Evolutionary conservation across 2,888 invertebrate genomes (phyloP).

Genomic region (Sminthurinus aureus): DNA sequence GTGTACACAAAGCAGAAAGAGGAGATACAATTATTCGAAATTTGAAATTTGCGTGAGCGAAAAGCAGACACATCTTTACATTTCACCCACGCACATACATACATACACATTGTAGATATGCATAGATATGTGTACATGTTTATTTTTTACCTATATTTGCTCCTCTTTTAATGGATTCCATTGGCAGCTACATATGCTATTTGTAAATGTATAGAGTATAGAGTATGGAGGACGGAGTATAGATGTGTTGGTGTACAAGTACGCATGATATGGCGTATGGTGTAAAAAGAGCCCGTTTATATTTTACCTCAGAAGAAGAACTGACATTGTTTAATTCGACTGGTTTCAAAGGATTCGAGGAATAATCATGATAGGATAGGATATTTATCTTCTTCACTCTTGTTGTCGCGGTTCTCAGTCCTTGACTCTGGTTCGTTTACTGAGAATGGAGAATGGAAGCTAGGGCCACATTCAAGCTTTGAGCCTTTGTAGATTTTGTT

Average conservation of each 20-base stretch:
- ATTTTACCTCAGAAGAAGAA: background rate
- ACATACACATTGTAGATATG: too few species aligned
- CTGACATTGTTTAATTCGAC: constrained; percentile 20
- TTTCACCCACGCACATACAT: too few species aligned
- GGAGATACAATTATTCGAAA: too few species aligned
- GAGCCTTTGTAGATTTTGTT: background rate
- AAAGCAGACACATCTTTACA: too few species aligned
- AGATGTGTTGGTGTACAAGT: background rate
- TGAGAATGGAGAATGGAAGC: background rate
- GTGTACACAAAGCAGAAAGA: background rate
- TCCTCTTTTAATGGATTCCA: too few species aligned
- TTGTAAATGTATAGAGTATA: background rate
- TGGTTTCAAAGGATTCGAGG: constrained; percentile 43
- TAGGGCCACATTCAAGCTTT: too few species aligned
- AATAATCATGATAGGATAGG: constrained; percentile 43
- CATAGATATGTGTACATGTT: too few species aligned
- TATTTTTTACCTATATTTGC: too few species aligned
- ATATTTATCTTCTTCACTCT: constrained; percentile 44
- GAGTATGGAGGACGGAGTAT: background rate
- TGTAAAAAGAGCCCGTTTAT: background rate
- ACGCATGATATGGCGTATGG: background rate
- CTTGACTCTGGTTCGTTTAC: background rate
- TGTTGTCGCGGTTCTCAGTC: constrained; percentile 7
- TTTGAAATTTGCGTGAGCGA: too few species aligned
- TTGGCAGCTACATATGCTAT: too few species aligned